Evolutionary conservation across 2,888 invertebrate species (phyloP), one percentile per base, ranked within the genome.

Genomic region (Cataglyphis cursor): DNA sequence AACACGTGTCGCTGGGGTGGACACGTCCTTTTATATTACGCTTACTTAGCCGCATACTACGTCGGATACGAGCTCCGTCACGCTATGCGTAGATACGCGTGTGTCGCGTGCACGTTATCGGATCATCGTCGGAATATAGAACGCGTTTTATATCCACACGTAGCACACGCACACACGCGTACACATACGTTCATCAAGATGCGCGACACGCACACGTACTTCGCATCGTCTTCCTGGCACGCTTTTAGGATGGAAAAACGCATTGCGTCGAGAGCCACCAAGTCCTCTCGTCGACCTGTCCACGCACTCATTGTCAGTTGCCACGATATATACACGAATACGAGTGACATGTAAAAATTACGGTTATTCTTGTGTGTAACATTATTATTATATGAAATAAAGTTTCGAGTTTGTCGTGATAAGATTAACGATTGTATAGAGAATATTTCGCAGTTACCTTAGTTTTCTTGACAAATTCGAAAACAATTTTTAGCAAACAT

Each of bases 11-110:
- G 59, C 12, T 31, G 59, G 59, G 12, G 0, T 74, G 73, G 88
- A 83, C 84, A 78, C 83, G 82, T 84, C 44, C 74, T 70, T 73
- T 82, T 74, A 54, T n/a, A 81, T 83, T 81, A 68, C 80, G 31
- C 61, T 41, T 64, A 65, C 41, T 57, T 65, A 70, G 65, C 78
- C 72, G 82, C 81, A 83, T 28, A n/a, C n/a, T 84, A 72, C 80
- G 84, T 80, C 75, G 74, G 15, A 35, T 78, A 66, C 84, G 83
- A 84, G 81, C 83, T 84, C 72, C 62, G 74, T 61, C 21, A 28
- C 51, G 54, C 72, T 81, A 81, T 83, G 81, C 81, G 64, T 76
- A 85, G 85, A 83, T 88, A n/a, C 24, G 10, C 41, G 21, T 28
- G 18, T 41, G 48, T 78, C 48, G 75, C 38, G 75, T 35, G 75